Base-by-base conservation (phyloP, 2,113 vertebrate species). In the Clarias magur region DNA sequence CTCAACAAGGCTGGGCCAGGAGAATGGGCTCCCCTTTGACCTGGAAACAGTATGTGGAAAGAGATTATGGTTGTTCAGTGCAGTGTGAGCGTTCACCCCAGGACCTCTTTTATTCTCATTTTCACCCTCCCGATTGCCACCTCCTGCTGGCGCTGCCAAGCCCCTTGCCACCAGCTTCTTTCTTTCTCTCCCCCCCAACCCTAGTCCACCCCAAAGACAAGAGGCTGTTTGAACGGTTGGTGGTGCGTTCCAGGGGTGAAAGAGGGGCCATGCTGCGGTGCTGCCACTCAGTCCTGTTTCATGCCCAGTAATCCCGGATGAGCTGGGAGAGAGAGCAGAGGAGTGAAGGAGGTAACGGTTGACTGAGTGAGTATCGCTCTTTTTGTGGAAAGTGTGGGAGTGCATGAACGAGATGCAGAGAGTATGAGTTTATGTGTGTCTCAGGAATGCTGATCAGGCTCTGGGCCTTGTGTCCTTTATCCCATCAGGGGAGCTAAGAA, bases 21-120 rank as follows among this genome's bases (percentile, higher is more conserved):
- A 90, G 91, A 92, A 91, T 90, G 86, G 89, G 70, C 87, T 94
- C 93, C 92, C 94, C 95, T 94, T 92, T 94, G 94, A 96, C 95
- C 94, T 91, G 91, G 90, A 94, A 92, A 95, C 94, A 93, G 93
- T 94, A 93, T 92, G 94, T 92, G 92, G 92, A 93, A 92, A 91
- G 94, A 95, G 95, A 96, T 95, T 95, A 96, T 87, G 92, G 94
- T 94, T 96, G 95, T 96, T 95, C 91, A 94, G 91, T 93, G 94
- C 91, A 89, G 92, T 95, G 93, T 95, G 94, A 95, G 93, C 89
- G 91, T 92, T 95, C 94, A 95, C 89, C 95, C 95, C 93, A 86
- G 86, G 94, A 94, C 95, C 93, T 92, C 92, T 92, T 95, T 90
- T 88, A 91, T 92, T 90, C 91, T 88, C 87, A 88, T 89, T 91